Base-by-base conservation (phyloP, 2,113 vertebrate species). In the human region DNA sequence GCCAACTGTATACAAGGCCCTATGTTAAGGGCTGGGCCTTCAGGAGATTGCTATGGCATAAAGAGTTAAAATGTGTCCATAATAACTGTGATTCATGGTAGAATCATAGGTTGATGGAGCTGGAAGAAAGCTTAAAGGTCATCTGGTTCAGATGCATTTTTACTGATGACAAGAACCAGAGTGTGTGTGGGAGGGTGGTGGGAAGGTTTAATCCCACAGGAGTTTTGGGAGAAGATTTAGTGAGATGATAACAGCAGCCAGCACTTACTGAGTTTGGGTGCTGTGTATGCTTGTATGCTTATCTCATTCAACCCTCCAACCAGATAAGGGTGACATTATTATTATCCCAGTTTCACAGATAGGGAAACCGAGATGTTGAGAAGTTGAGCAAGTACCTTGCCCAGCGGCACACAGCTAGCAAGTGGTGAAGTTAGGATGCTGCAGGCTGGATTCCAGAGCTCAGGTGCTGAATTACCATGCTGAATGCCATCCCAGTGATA, bases 91-190 rank as follows among this genome's bases (percentile, higher is more conserved):
- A 97, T 72, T 93, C 86, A 94, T 2, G 25, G 55, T 80, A 48
- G 93, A 61, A 70, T 96, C 61, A 48, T 8, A 96, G 89, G 45
- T 52, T 64, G 50, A 76, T 30, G 61, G 66, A 82, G 72, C 78
- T 85, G 68, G 57, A 89, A 84, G 84, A 95, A 52, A 72, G 52
- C 68, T 40, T 40, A 43, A 68, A 89, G 95, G 83, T 96, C 32
- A 82, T 38, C 25, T 45, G 61, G 83, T 86, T 93, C 89, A 76
- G 64, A 57, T 50, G 87, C 68, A 38, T 73, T 88, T 87, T 92
- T 14, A 48, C 64, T 35, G 73, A 88, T 80, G 86, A 70, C 43
- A 80, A 90, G 89, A 91, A 80, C 83, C 22, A 64, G 61, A 30
- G 27, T 14, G 61, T 64, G 61, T 64, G 61, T 64, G 61, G 27